A percentile compares a stretch with the other conserved stretches of the same genome.
Evolutionary conservation across 2,888 invertebrate species (phyloP).

Genomic region (Nomada flava): DNA sequence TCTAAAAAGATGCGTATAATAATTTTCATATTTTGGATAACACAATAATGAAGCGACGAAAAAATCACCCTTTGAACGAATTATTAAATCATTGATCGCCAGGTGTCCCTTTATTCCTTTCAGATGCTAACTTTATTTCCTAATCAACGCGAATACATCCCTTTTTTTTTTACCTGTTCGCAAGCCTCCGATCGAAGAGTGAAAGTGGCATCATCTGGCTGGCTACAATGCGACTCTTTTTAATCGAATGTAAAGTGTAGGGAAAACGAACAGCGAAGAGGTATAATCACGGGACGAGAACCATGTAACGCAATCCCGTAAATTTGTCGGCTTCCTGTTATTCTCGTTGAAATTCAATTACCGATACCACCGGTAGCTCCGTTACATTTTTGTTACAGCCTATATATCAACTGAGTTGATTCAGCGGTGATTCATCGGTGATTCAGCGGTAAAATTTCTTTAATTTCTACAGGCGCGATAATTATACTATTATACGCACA

Average conservation of each 20-base stretch:
- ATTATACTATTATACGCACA: no score
- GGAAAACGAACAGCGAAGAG: slow-evolving; percentile 58
- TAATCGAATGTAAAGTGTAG: slow-evolving; percentile 63
- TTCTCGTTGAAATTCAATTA: slow-evolving; percentile 74
- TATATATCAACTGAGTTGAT: slow-evolving; percentile 28
- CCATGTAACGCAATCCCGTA: slow-evolving; percentile 69
- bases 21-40: no score
- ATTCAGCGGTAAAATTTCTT: slow-evolving; percentile 40
- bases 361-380: slow-evolving; percentile 37
- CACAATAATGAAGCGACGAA: no score
- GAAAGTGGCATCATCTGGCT: slow-evolving; percentile 47
- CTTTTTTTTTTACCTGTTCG: background rate
- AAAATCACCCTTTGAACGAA: background rate
- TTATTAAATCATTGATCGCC: background rate
- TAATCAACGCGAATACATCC: background rate
- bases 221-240: slow-evolving; percentile 38
- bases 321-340: slow-evolving; percentile 72
- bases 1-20: no score
- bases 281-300: slow-evolving; percentile 65
- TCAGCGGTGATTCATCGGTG: slow-evolving; percentile 44
- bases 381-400: slow-evolving; percentile 59
- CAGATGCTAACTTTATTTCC: background rate
- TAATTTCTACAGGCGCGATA: background rate
- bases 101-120: background rate
- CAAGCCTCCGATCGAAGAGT: slow-evolving; percentile 19